These are phyloP conservation scores for Pitta sordida DNA, from an alignment of 2,113 vertebrate species.

Conservation along the genomic window DNA sequence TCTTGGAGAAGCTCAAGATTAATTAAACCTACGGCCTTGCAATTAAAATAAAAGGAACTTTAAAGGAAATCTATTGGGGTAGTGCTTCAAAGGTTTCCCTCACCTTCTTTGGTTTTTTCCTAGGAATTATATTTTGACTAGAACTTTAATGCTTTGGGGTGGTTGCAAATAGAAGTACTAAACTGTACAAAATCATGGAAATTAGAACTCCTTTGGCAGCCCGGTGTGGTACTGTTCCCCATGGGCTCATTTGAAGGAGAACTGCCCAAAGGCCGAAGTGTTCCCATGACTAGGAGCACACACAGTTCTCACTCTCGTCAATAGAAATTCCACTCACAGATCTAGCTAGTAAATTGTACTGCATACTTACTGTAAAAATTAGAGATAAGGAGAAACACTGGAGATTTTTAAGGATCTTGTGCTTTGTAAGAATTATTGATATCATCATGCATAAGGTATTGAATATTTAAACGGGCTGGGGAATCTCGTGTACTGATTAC, in stretches of 20 bases:
- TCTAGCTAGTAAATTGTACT: background rate
- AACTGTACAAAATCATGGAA: background rate
- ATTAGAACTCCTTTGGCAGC: background rate
- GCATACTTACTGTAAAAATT: conserved; percentile 10
- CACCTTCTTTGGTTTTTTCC: background rate
- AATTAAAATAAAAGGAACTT: background rate
- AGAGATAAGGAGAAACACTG: background rate
- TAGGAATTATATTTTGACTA: background rate
- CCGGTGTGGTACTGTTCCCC: background rate
- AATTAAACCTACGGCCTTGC: background rate
- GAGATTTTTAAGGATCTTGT: background rate
- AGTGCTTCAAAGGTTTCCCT: background rate
- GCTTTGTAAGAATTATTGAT: conserved; percentile 21
- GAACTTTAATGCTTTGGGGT: conserved; percentile 1
- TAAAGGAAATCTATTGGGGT: background rate
- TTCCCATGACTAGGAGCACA: background rate
- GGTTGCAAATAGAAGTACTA: background rate
- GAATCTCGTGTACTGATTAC: conserved; percentile 46
- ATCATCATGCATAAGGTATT: background rate
- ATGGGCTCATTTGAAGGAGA: background rate
- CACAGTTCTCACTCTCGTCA: background rate
- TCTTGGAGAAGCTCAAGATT: background rate
- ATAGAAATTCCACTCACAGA: conserved; percentile 8
- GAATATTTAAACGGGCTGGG: conserved; percentile 53
- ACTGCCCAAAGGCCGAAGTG: conserved; percentile 2